A percentile compares a stretch with the other conserved stretches of the same genome.
These are phyloP conservation scores for Tortrix viridana DNA, from an alignment of 2,888 invertebrate species.

Conservation along the genomic window DNA sequence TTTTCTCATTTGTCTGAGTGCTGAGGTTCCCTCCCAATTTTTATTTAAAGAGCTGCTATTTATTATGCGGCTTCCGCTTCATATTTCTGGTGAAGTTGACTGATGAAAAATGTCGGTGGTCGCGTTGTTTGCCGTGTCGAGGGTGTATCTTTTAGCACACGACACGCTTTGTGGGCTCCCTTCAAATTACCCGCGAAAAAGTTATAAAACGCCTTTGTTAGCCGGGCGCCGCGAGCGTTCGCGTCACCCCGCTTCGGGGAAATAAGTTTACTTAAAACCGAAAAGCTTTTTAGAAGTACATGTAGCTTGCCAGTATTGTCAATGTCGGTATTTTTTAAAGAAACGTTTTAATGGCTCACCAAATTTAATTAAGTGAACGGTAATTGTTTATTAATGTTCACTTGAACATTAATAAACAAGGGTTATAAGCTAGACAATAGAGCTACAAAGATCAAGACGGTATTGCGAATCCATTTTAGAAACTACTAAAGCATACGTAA, in stretches of 20 bases:
- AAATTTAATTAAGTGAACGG: too few relatives aligned
- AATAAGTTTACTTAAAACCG: conserved; percentile 1
- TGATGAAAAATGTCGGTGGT: conserved; percentile 44
- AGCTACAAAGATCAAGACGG: too few relatives aligned
- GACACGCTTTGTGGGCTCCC: conserved; percentile 45
- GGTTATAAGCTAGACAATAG: too few relatives aligned
- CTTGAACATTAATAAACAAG: too few relatives aligned
- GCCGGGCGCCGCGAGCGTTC: conserved; percentile 30
- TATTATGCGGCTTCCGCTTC: conserved; percentile 43
- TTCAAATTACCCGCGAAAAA: conserved; percentile 55
- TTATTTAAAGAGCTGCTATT: conserved; percentile 45
- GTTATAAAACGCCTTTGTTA: conserved; percentile 53
- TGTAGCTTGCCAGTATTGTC: too few relatives aligned
- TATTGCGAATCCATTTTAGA: too few relatives aligned
- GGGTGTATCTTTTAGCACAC: conserved; percentile 39
- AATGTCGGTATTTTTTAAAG: too few relatives aligned
- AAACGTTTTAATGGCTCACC: too few relatives aligned
- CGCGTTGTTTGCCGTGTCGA: conserved; percentile 39
- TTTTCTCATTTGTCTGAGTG: conserved; percentile 46
- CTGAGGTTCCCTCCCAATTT: conserved; percentile 43
- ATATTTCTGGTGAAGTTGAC: conserved; percentile 43
- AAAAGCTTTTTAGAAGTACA: too few relatives aligned
- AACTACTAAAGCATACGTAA: too few relatives aligned
- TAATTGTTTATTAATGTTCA: too few relatives aligned
- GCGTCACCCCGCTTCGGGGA: conserved; percentile 2